Evolutionary conservation across 2,113 vertebrate species (phyloP).

Genomic region (Poeciliopsis turrubarensis): DNA sequence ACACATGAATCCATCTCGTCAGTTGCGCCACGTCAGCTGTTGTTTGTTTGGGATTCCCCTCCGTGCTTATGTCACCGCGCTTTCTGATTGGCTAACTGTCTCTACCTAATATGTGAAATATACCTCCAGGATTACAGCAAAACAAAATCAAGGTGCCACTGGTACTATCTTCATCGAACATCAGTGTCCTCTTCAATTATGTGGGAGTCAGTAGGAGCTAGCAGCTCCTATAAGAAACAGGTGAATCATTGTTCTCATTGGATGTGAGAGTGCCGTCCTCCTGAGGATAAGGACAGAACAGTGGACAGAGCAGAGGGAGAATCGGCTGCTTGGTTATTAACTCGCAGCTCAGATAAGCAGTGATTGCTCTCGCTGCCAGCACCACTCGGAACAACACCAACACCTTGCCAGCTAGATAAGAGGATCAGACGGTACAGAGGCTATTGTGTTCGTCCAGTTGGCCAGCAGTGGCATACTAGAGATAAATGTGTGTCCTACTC

Average conservation of each 20-base stretch:
- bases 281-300: conserved; percentile 47
- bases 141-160: background rate
- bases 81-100: too few species aligned
- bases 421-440: conserved; percentile 47
- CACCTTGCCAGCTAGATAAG: conserved; percentile 62
- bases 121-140: background rate
- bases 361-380: conserved; percentile 40
- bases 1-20: too few species aligned
- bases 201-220: background rate
- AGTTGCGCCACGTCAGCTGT: too few species aligned
- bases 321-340: conserved; percentile 45
- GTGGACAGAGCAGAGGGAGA: conserved; percentile 41
- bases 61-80: too few species aligned
- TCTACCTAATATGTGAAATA: too few species aligned
- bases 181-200: background rate
- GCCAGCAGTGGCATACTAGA: conserved; percentile 24
- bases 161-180: background rate
- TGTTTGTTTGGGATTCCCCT: too few species aligned
- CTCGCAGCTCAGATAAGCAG: conserved; percentile 51
- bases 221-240: background rate
- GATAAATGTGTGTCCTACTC: conserved; percentile 16
- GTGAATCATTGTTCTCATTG: background rate
- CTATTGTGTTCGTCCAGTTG: conserved; percentile 21
- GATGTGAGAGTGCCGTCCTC: conserved; percentile 37
- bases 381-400: conserved; percentile 45